Conservation (phyloP, 2,888 invertebrate genomes). For the Agriopis aurantiaria region DNA sequence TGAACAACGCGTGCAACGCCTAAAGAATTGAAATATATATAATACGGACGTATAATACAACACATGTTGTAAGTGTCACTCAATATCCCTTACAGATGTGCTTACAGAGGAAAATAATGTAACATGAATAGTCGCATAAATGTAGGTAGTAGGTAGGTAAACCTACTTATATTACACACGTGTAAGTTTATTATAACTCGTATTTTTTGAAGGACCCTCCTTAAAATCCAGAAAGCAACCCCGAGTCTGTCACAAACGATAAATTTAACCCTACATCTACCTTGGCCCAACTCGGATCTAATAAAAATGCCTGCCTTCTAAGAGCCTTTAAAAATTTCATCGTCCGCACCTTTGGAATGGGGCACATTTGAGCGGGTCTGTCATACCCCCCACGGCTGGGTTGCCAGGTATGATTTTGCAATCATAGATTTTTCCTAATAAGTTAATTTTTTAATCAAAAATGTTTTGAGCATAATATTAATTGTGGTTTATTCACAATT, state of each 20-base stretch:
- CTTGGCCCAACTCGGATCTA: slow-evolving; percentile 34
- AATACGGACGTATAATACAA: too few species aligned
- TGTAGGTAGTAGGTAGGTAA: too few species aligned
- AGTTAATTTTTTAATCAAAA: not conserved
- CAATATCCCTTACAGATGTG: too few species aligned
- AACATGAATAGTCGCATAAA: too few species aligned
- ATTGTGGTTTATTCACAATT: too few species aligned
- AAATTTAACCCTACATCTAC: slow-evolving; percentile 42
- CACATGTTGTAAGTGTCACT: too few species aligned
- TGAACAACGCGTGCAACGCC: too few species aligned
- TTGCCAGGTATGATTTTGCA: not conserved
- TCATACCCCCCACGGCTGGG: slow-evolving; percentile 16
- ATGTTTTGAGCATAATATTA: not conserved
- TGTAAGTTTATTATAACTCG: slow-evolving; percentile 23
- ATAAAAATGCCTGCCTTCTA: slow-evolving; percentile 49
- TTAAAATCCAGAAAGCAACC: slow-evolving; percentile 33
- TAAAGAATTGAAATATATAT: too few species aligned
- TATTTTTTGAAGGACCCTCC: slow-evolving; percentile 20
- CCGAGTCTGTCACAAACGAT: slow-evolving; percentile 40
- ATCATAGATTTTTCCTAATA: not conserved
- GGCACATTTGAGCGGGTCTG: slow-evolving; percentile 41
- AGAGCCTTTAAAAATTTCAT: slow-evolving; percentile 76
- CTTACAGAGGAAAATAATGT: too few species aligned
- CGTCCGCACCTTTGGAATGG: slow-evolving; percentile 54
- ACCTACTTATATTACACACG: not conserved